Conservation (phyloP, 2,113 vertebrate genomes). For the Alexandromys fortis region DNA sequence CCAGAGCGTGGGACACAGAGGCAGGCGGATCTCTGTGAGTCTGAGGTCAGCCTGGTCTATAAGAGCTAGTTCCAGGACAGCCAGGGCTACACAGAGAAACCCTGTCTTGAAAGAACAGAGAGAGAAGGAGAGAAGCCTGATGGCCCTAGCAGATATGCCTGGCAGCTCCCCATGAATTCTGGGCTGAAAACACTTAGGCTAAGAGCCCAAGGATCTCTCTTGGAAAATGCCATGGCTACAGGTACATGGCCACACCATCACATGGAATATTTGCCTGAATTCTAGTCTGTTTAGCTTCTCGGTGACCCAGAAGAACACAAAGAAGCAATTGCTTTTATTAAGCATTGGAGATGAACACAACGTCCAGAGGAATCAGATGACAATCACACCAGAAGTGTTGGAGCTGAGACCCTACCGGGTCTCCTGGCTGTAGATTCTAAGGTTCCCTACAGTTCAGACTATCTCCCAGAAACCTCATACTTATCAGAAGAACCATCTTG, state of each 20-base stretch:
- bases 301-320: not conserved
- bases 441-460: not conserved
- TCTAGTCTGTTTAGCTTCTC: not conserved
- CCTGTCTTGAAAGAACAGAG: not conserved
- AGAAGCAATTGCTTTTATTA: accelerated
- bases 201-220: not conserved
- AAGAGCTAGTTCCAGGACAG: not conserved
- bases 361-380: not conserved
- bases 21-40: not conserved
- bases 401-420: not conserved
- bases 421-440: not conserved
- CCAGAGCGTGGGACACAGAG: accelerated
- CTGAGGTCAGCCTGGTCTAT: not conserved
- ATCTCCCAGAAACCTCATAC: not conserved
- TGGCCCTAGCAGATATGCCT: not conserved
- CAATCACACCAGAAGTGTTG: not conserved
- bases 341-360: not conserved
- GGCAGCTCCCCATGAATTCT: not conserved
- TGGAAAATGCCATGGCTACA: not conserved
- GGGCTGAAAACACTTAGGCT: not conserved
- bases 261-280: not conserved
- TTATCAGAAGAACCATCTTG: not conserved
- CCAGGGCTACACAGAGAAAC: not conserved
- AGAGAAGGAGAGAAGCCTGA: too few species aligned
- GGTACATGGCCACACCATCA: not conserved